Evolutionary conservation across 2,113 vertebrate species (phyloP).

Genomic region (Girardinichthys multiradiatus): DNA sequence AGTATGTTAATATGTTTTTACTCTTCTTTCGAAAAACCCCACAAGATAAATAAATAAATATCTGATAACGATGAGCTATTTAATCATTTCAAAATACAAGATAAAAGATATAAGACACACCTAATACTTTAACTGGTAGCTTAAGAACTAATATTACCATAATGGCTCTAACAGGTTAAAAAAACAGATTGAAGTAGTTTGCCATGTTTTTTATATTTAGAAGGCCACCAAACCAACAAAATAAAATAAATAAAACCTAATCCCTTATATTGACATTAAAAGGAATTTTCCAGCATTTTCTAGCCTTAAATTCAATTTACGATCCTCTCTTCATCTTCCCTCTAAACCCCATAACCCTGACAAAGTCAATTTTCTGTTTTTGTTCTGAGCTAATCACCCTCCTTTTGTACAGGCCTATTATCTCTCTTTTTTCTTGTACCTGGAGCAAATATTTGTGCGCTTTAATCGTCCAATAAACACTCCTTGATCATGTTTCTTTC

Average conservation of each 20-base stretch:
- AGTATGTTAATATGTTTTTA: too few relatives aligned
- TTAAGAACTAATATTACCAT: too few relatives aligned
- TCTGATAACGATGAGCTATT: not conserved
- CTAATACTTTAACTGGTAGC: too few relatives aligned
- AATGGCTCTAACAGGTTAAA: too few relatives aligned
- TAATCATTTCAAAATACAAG: not conserved
- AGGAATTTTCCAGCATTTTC: not conserved
- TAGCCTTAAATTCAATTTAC: not conserved
- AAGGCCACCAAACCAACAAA: not conserved
- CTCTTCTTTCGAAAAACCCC: not conserved
- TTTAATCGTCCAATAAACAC: conserved; percentile 65
- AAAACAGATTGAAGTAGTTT: not conserved
- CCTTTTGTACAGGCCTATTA: conserved; percentile 31
- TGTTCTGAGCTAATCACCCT: conserved; percentile 16
- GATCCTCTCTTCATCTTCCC: not conserved
- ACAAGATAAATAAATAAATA: not conserved
- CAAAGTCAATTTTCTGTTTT: not conserved
- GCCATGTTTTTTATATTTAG: not conserved
- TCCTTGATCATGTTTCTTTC: conserved; percentile 74
- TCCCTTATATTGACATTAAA: not conserved
- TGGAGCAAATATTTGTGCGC: conserved; percentile 62
- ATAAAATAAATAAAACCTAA: not conserved
- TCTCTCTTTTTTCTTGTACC: not conserved
- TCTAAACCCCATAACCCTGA: not conserved
- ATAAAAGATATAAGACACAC: too few relatives aligned